phyloP scores from a whole-genome alignment of 2,888 invertebrate genomes.

The Geophilus truncorum region DNA sequence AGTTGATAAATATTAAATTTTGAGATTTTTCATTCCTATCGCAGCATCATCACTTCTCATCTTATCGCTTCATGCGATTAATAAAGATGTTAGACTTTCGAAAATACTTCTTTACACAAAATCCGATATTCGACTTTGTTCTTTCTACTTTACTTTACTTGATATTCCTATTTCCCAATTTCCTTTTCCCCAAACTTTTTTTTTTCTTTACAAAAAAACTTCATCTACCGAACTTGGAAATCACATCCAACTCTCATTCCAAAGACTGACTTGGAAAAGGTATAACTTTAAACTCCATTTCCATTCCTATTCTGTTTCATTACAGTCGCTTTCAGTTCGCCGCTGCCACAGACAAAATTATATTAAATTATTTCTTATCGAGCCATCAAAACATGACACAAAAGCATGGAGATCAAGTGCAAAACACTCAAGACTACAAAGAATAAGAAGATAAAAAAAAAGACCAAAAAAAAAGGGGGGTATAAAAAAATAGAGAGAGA shows the following conservation, averaged over 20 bases:
- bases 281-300: neutral
- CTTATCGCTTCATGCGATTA: no score
- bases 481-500: neutral
- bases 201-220: no score
- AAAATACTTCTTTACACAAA: no score
- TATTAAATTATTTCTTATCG: neutral
- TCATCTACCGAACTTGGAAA: neutral
- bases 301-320: neutral
- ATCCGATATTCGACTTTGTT: neutral
- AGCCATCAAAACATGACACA: neutral
- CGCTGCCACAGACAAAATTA: neutral
- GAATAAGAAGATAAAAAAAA: neutral
- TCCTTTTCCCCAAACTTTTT: no score
- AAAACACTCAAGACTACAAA: constrained; percentile 3
- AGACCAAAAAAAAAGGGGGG: no score
- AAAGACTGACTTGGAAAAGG: neutral
- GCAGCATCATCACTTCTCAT: no score
- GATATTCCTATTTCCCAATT: neutral
- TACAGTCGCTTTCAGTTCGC: neutral
- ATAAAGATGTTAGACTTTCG: no score
- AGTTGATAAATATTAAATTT: neutral
- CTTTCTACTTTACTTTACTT: neutral
- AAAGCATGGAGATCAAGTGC: constrained; percentile 2
- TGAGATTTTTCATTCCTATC: neutral
- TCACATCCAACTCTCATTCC: neutral